phyloP scores from a whole-genome alignment of 2,797 vertebrate species.

The Mergus octosetaceus region DNA sequence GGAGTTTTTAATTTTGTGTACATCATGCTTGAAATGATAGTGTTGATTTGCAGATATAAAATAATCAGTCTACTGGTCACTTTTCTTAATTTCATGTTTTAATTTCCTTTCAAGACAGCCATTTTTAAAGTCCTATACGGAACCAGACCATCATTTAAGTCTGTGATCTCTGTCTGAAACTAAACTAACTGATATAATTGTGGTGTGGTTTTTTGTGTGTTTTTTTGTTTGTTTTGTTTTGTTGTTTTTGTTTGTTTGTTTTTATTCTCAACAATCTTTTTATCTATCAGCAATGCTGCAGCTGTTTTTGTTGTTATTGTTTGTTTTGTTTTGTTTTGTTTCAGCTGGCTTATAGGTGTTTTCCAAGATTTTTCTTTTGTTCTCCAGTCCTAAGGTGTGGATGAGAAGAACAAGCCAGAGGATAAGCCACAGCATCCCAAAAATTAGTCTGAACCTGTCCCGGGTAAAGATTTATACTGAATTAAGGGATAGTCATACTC shows the following conservation, averaged over 20 bases:
- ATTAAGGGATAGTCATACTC: not conserved
- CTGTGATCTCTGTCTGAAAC: not conserved
- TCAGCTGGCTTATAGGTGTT: not conserved
- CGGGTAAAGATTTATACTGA: not conserved
- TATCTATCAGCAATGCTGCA: not conserved
- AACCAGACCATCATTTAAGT: not conserved
- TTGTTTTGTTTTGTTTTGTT: not conserved
- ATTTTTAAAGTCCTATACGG: not conserved
- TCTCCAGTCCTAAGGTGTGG: not conserved
- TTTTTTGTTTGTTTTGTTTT: too few relatives aligned
- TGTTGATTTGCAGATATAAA: not conserved
- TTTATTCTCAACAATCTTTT: not conserved
- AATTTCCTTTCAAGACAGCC: not conserved
- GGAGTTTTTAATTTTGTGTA: constrained; percentile 27
- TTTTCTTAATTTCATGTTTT: not conserved
- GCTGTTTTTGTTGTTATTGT: not conserved
- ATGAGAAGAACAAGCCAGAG: not conserved
- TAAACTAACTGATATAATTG: not conserved
- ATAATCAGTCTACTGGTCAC: not conserved
- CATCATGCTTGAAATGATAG: not conserved
- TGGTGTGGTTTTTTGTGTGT: too few relatives aligned
- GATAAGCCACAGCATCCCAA: not conserved
- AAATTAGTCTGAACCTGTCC: not conserved
- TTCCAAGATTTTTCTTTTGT: not conserved
- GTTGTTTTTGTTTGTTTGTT: not conserved